Base-by-base conservation (phyloP, 2,797 vertebrate species). In the Alcedo atthis region DNA sequence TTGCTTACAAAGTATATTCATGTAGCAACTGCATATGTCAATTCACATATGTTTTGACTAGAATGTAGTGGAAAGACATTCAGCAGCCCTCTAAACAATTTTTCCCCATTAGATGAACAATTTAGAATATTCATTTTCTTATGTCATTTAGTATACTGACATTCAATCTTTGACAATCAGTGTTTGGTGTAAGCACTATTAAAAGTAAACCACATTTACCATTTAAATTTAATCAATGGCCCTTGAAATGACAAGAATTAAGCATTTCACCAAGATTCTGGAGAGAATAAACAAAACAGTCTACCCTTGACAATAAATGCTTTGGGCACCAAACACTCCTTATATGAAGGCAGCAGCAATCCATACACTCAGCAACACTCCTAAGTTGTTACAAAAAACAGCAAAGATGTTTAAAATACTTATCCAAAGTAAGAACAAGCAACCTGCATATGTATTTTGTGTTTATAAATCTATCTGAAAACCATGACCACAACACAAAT, bases 1-100 rank as follows among this genome's bases (percentile, higher is more conserved):
- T 95, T 96, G 67, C 46, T 88, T 85, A 61, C 18, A 26, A 97
- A 94, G 74, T 33, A 70, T 59, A 86, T 87, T 96, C 43, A 90
- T 26, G 69, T 95, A 91, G 53, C 22, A 96, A 85, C 42, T 57
- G 32, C 24, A 6, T 89, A 73, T 64, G 26, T 78, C 74, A 94
- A 28, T 74, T 93, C 71, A 64, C 46, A 53, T 82, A 54, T 74
- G 77, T 84, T 96, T 94, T 91, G 19, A 73, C 54, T 70, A 70
- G 82, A 94, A 85, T 37, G 33, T 46, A 84, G 88, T 28, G 66
- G 32, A 15, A 90, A 62, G 76, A 71, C 37, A 46, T 92, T 85
- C 58, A 86, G n/a, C 32, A 84, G 42, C 9, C 5, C 16, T 87
- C 14, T 45, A 63, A 28, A 55, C 9, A 33, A 35, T 84, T 37